Conservation (phyloP, 2,113 vertebrate genomes). For the Lophius piscatorius region DNA sequence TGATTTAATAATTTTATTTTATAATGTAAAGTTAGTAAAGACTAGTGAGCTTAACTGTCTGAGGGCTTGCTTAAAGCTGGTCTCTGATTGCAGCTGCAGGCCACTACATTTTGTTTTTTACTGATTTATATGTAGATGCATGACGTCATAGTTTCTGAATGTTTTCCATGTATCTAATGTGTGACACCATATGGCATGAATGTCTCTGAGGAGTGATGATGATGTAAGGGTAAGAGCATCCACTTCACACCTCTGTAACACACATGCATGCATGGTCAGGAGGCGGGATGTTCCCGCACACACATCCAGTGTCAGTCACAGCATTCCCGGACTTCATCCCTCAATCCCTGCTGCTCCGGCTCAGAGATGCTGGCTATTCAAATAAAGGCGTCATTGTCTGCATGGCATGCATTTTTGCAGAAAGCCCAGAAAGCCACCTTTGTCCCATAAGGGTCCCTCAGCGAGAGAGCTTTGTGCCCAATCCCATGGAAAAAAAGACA, state of each 20-base stretch:
- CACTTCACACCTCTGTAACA: slow-evolving; percentile 61
- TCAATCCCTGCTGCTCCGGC: slow-evolving; percentile 49
- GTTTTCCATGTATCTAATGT: slow-evolving; percentile 14
- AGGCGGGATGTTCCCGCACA: slow-evolving; percentile 39
- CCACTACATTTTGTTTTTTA: slow-evolving; percentile 28
- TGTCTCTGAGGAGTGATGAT: slow-evolving; percentile 28
- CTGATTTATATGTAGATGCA: slow-evolving; percentile 42
- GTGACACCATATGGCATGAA: slow-evolving; percentile 29
- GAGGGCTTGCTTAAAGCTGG: slow-evolving; percentile 51
- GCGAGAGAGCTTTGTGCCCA: slow-evolving; percentile 72
- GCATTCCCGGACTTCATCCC: slow-evolving; percentile 62
- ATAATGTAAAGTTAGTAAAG: slow-evolving; percentile 72
- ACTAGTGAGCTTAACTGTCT: slow-evolving; percentile 51
- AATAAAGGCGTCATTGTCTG: slow-evolving; percentile 81
- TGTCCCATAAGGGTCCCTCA: slow-evolving; percentile 77
- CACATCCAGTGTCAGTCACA: slow-evolving; percentile 67
- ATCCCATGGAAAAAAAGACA: slow-evolving; percentile 46
- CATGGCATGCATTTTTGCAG: slow-evolving; percentile 79
- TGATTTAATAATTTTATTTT: too few species aligned
- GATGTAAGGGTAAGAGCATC: slow-evolving; percentile 51
- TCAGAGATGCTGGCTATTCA: slow-evolving; percentile 63
- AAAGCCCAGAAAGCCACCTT: slow-evolving; percentile 81
- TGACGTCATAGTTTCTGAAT: slow-evolving; percentile 5
- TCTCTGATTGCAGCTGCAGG: slow-evolving; percentile 54
- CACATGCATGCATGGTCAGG: slow-evolving; percentile 37